These are phyloP conservation scores for Artibeus jamaicensis DNA, from an alignment of 2,797 vertebrate species.

Conservation along the genomic window DNA sequence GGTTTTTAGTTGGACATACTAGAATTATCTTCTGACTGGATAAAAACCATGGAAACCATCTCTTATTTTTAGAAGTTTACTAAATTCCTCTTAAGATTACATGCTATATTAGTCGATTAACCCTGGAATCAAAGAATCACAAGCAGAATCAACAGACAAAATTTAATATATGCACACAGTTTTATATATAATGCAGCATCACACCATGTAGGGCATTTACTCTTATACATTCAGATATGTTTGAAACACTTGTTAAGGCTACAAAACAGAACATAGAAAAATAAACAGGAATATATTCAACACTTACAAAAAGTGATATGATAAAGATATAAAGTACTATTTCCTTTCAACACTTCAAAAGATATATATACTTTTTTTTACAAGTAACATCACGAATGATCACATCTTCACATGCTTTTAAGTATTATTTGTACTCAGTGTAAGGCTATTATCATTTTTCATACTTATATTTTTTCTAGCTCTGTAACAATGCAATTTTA, in stretches of 20 bases:
- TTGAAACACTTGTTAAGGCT: constrained; percentile 80
- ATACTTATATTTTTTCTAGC: constrained; percentile 77
- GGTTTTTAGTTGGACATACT: neutral
- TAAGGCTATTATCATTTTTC: constrained; percentile 78
- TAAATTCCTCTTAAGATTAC: constrained; percentile 16
- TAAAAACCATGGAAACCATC: neutral
- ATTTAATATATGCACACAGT: constrained; percentile 79
- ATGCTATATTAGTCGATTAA: neutral
- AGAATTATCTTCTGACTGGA: neutral
- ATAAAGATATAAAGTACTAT: constrained; percentile 81
- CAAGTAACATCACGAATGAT: constrained; percentile 78
- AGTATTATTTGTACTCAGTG: constrained; percentile 79
- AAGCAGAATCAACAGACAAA: constrained; percentile 71
- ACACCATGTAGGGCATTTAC: constrained; percentile 80
- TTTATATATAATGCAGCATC: constrained; percentile 80
- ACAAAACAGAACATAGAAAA: constrained; percentile 81
- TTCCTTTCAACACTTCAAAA: constrained; percentile 80
- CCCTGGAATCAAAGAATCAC: constrained; percentile 56
- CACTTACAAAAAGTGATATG: constrained; percentile 80
- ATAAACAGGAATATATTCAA: constrained; percentile 81
- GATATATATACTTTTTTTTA: constrained; percentile 76
- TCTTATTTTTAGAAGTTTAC: constrained; percentile 10
- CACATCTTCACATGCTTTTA: constrained; percentile 79
- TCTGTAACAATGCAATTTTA: constrained; percentile 78
- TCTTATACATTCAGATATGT: constrained; percentile 79